A percentile compares a stretch with the other conserved stretches of the same genome.
These are phyloP conservation scores for Embidobia sp. DNA, from an alignment of 2,888 invertebrate species.

Conservation along the genomic window DNA sequence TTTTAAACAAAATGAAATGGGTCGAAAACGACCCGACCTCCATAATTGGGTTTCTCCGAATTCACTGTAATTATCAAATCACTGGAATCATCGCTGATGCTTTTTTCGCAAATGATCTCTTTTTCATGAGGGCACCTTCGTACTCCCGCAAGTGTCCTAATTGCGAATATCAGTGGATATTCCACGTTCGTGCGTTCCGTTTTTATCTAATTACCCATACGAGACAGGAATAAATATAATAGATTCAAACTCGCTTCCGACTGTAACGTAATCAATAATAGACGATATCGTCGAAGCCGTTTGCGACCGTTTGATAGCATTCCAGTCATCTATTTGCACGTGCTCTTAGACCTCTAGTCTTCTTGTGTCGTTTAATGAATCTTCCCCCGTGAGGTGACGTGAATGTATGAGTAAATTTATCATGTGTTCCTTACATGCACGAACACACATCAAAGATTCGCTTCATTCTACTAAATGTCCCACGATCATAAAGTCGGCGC, in stretches of 20 bases:
- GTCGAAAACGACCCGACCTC: no score
- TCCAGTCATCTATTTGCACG: conserved; percentile 31
- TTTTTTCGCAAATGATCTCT: no score
- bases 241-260: conserved; percentile 9
- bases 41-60: no score
- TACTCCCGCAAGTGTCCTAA: no score
- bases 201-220: neutral
- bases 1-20: no score
- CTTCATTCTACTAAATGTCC: conserved; percentile 31
- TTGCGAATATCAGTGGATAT: no score
- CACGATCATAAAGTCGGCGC: conserved; percentile 19
- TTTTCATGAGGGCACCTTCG: no score
- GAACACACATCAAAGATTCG: conserved; percentile 25
- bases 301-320: conserved; percentile 11
- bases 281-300: conserved; percentile 9
- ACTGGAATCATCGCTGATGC: no score
- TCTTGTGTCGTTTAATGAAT: conserved; percentile 29
- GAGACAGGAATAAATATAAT: conserved; percentile 13
- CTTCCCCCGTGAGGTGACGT: conserved; percentile 1
- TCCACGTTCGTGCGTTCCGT: no score
- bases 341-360: conserved; percentile 16
- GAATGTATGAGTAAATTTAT: conserved; percentile 6
- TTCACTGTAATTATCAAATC: no score
- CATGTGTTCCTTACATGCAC: conserved; percentile 29
- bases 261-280: conserved; percentile 28